phyloP scores from a whole-genome alignment of 2,797 vertebrate genomes.

The Enteromius radiatus region DNA sequence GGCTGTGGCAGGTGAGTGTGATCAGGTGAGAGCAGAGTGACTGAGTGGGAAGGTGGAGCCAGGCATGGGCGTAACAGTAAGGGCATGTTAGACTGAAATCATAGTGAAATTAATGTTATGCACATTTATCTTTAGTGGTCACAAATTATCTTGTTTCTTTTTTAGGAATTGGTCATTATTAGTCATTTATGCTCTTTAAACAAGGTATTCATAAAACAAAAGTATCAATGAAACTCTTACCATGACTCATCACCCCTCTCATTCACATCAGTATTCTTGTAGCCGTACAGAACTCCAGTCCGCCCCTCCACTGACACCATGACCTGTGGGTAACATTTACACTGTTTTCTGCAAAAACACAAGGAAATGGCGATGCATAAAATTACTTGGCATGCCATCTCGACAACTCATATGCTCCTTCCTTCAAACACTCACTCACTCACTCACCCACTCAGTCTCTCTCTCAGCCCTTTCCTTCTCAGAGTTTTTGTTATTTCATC shows the following conservation, averaged over 20 bases:
- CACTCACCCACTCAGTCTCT: slow-evolving; percentile 13
- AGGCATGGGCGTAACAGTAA: too few species aligned
- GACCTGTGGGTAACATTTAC: slow-evolving; percentile 65
- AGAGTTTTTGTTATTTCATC: slow-evolving; percentile 46
- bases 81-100: too few species aligned
- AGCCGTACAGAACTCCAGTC: slow-evolving; percentile 52
- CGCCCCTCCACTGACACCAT: slow-evolving; percentile 49
- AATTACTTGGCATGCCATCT: slow-evolving; percentile 66
- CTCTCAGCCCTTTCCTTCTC: slow-evolving; percentile 24
- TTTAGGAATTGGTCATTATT: neutral
- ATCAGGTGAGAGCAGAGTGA: too few species aligned
- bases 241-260: slow-evolving; percentile 45
- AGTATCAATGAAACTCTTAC: neutral
- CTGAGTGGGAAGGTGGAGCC: too few species aligned
- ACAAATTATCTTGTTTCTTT: neutral
- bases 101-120: too few species aligned
- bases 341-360: slow-evolving; percentile 70
- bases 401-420: slow-evolving; percentile 25
- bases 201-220: slow-evolving; percentile 55
- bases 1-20: too few species aligned
- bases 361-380: slow-evolving; percentile 70
- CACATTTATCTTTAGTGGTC: neutral
- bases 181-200: neutral
- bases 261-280: slow-evolving; percentile 56
- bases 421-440: slow-evolving; percentile 14